phyloP scores from a whole-genome alignment of 2,113 vertebrate genomes.

The Perccottus glenii region DNA sequence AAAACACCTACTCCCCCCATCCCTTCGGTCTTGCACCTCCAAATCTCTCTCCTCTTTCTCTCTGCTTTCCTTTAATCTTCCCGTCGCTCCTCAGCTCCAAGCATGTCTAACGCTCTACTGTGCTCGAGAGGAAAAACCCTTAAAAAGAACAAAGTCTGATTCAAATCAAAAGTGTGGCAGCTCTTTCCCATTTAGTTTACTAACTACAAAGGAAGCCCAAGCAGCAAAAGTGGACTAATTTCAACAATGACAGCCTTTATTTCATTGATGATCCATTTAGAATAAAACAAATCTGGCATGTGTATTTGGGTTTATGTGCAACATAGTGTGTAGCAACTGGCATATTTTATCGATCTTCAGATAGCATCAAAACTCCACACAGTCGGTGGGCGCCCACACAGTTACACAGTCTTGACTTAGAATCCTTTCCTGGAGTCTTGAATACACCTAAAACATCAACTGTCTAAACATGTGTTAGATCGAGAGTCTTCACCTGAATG shows the following conservation, averaged over 20 bases:
- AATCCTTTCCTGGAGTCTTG: not conserved
- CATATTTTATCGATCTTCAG: conserved; percentile 34
- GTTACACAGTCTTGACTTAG: conserved; percentile 3
- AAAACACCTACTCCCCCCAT: conserved; percentile 7
- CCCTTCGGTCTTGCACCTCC: conserved; percentile 7
- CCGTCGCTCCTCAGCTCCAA: not conserved
- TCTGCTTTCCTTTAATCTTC: conserved; percentile 48
- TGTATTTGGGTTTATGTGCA: conserved; percentile 7
- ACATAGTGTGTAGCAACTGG: conserved; percentile 18
- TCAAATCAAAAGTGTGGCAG: conserved; percentile 26
- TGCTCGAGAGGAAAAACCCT: conserved; percentile 11
- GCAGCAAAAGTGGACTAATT: conserved; percentile 42
- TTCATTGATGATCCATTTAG: conserved; percentile 50
- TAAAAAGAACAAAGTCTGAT: conserved; percentile 22
- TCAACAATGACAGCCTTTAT: conserved; percentile 53
- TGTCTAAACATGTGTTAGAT: not conserved
- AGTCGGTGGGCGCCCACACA: conserved; percentile 15
- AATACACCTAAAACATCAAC: not conserved
- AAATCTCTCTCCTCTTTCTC: conserved; percentile 49
- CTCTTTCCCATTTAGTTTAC: conserved; percentile 6
- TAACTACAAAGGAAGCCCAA: conserved; percentile 26
- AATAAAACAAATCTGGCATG: not conserved
- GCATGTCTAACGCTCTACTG: conserved; percentile 12
- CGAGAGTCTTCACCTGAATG: not conserved
- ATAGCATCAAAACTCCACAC: conserved; percentile 30